phyloP scores from a whole-genome alignment of 1,140 invertebrate species.

The Polyergus mexicanus region DNA sequence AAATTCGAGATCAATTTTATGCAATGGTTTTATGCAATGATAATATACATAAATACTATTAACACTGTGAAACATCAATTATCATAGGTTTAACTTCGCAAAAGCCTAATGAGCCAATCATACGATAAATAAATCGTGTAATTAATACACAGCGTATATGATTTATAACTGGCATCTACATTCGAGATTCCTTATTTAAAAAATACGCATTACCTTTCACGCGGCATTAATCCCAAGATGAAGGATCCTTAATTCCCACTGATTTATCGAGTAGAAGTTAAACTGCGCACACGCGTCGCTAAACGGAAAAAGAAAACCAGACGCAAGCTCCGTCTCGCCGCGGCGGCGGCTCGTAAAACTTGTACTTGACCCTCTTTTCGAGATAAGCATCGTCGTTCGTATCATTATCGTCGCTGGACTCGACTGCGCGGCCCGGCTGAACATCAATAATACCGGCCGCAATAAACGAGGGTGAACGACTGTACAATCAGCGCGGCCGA shows the following conservation, averaged over 20 bases:
- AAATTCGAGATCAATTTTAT: slow-evolving; percentile 17
- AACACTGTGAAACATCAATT: neutral
- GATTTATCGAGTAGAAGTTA: slow-evolving; percentile 29
- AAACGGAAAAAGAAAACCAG: slow-evolving; percentile 10
- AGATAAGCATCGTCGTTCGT: slow-evolving; percentile 56
- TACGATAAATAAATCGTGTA: neutral
- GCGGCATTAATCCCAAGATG: slow-evolving; percentile 30
- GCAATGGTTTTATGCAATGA: neutral
- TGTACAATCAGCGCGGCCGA: slow-evolving; percentile 57
- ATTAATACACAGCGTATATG: slow-evolving; percentile 2
- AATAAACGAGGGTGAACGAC: slow-evolving; percentile 62
- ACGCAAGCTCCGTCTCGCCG: slow-evolving; percentile 13
- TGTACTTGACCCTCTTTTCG: slow-evolving; percentile 64
- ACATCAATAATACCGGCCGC: slow-evolving; percentile 46
- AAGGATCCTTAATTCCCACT: slow-evolving; percentile 39
- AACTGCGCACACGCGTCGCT: neutral
- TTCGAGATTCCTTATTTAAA: neutral
- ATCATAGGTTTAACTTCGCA: neutral
- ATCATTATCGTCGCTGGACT: slow-evolving; percentile 36
- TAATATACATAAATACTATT: neutral
- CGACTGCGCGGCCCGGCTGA: neutral
- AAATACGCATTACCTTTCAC: neutral
- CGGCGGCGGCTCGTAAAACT: slow-evolving; percentile 58
- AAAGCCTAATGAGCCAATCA: neutral
- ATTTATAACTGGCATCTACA: slow-evolving; percentile 19